Evolutionary conservation across 2,113 vertebrate species (phyloP).

Genomic region (Accipiter virgatus): DNA sequence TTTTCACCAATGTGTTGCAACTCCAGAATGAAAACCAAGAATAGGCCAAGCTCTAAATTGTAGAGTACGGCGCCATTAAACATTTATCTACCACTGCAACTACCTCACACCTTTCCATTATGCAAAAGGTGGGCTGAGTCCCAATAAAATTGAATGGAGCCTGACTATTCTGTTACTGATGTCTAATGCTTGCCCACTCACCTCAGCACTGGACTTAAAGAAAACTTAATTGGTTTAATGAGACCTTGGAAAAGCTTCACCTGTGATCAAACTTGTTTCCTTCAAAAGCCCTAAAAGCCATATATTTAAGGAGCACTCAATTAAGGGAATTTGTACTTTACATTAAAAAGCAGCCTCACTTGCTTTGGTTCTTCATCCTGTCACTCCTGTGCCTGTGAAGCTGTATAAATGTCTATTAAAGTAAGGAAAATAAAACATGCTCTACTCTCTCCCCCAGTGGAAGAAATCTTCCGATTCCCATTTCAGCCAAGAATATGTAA

Average conservation of each 20-base stretch:
- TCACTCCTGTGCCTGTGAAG: neutral
- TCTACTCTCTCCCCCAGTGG: neutral
- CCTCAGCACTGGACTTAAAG: neutral
- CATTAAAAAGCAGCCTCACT: neutral
- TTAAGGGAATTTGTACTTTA: neutral
- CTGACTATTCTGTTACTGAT: neutral
- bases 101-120: neutral
- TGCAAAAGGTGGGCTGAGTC: neutral
- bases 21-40: neutral
- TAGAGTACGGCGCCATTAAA: neutral
- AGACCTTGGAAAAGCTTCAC: constrained; percentile 5
- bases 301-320: neutral
- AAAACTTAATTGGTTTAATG: constrained; percentile 29
- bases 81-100: neutral
- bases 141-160: neutral
- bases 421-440: neutral
- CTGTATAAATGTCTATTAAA: neutral
- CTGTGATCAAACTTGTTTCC: neutral
- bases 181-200: neutral
- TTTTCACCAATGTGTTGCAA: neutral
- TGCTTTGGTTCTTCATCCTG: neutral
- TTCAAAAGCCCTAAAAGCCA: neutral
- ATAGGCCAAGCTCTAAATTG: neutral
- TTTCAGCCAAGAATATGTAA: neutral
- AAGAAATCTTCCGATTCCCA: neutral